phyloP scores from a whole-genome alignment of 2,888 invertebrate genomes.

The Amiota minor region DNA sequence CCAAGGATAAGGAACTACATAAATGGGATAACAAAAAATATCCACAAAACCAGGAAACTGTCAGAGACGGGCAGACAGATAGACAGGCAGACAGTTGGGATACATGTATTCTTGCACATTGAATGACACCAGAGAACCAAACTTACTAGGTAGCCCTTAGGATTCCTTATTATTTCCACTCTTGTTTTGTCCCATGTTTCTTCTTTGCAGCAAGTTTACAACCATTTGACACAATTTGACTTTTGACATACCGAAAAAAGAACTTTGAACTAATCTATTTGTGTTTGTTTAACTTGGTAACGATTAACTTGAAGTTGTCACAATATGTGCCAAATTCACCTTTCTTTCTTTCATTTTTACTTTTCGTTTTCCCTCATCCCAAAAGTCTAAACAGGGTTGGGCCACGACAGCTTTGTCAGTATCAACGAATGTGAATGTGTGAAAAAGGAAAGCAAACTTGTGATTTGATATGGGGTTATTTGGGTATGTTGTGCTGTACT shows the following conservation, averaged over 20 bases:
- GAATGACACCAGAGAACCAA: no score
- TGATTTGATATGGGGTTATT: constrained; percentile 24
- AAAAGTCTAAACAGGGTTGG: background rate
- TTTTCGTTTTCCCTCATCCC: constrained; percentile 4
- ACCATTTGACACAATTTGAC: constrained; percentile 59
- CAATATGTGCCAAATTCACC: constrained; percentile 18
- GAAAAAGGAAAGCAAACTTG: constrained; percentile 18
- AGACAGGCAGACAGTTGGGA: no score
- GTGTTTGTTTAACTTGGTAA: constrained; percentile 66
- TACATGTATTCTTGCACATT: no score
- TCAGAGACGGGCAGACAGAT: background rate
- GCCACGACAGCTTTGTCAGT: background rate
- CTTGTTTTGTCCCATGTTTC: constrained; percentile 15
- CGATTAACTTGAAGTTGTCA: constrained; percentile 56
- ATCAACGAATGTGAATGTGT: constrained; percentile 3
- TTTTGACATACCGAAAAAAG: constrained; percentile 53
- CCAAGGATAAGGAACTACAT: constrained; percentile 20
- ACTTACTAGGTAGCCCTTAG: no score
- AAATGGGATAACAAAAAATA: constrained; percentile 14
- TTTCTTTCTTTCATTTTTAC: constrained; percentile 23
- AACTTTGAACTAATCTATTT: constrained; percentile 65
- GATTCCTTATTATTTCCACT: no score
- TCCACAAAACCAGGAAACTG: constrained; percentile 12
- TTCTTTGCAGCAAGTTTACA: constrained; percentile 11
- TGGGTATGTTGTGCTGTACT: background rate